Evolutionary conservation across 1,140 invertebrate genomes (phyloP).

Genomic region (Neotoxoptera formosana): DNA sequence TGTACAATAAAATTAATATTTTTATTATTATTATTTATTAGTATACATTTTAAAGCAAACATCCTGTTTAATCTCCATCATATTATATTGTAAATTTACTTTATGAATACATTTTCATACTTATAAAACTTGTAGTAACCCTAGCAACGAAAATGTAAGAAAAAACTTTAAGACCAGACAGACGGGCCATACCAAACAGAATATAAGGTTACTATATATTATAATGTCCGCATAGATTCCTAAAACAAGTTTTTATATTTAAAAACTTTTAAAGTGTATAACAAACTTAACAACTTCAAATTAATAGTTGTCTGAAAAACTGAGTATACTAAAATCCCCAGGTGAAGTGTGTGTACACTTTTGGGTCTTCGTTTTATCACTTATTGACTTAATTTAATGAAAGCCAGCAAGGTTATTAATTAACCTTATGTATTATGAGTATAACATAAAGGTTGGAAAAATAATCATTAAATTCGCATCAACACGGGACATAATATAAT

Average conservation of each 20-base stretch:
- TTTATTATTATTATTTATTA: background rate
- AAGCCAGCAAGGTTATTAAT: background rate
- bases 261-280: background rate
- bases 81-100: background rate
- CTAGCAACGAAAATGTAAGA: background rate
- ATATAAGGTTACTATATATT: background rate
- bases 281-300: conserved; percentile 12
- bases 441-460: background rate
- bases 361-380: background rate
- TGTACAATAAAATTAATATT: background rate
- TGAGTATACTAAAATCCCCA: background rate
- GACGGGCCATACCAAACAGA: background rate
- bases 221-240: background rate
- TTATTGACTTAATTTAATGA: conserved; percentile 24
- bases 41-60: background rate
- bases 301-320: conserved; percentile 33
- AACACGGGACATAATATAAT: background rate
- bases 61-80: background rate
- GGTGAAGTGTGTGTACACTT: background rate
- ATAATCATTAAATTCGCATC: background rate
- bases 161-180: background rate
- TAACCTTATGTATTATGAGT: background rate
- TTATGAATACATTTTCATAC: background rate
- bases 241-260: conserved; percentile 3
- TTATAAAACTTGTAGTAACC: background rate